Percentiles rank a stretch among this genome's conserved stretches.
Evolutionary conservation across 2,797 vertebrate species (phyloP).

Genomic region (Carcharodon carcharias): DNA sequence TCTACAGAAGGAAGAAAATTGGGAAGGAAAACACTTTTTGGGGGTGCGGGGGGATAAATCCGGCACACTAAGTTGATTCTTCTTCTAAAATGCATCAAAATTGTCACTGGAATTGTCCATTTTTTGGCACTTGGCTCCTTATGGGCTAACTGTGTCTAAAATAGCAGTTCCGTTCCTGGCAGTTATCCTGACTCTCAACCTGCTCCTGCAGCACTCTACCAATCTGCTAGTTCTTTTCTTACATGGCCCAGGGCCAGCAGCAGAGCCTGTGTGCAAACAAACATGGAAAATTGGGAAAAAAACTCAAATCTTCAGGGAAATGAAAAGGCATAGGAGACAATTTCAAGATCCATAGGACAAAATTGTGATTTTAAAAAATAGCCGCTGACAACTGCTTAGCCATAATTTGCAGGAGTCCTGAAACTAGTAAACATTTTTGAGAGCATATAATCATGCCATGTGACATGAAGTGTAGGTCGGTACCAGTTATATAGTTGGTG

Average conservation of each 20-base stretch:
- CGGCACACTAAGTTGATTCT: not conserved
- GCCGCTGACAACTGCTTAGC: not conserved
- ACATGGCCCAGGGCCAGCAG: not conserved
- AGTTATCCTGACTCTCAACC: not conserved
- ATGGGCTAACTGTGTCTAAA: slow-evolving; percentile 5
- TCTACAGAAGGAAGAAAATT: not conserved
- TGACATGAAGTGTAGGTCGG: not conserved
- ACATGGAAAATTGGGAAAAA: not conserved
- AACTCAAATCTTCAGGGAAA: not conserved
- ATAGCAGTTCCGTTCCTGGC: slow-evolving; percentile 24
- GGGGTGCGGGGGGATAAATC: not conserved
- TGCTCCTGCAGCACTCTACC: not conserved
- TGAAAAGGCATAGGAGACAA: not conserved
- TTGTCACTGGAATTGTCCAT: not conserved
- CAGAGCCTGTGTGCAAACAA: not conserved
- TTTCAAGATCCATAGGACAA: not conserved
- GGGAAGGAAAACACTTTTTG: not conserved
- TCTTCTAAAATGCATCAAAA: not conserved
- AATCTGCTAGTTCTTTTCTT: not conserved
- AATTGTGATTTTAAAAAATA: not conserved
- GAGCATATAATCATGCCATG: too few species aligned
- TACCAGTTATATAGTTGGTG: not conserved
- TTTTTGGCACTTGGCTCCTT: not conserved
- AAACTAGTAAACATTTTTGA: too few species aligned
- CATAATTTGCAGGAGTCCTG: not conserved